Base-by-base conservation (phyloP, 2,113 vertebrate genomes). In the Leptocoma aspasia region DNA sequence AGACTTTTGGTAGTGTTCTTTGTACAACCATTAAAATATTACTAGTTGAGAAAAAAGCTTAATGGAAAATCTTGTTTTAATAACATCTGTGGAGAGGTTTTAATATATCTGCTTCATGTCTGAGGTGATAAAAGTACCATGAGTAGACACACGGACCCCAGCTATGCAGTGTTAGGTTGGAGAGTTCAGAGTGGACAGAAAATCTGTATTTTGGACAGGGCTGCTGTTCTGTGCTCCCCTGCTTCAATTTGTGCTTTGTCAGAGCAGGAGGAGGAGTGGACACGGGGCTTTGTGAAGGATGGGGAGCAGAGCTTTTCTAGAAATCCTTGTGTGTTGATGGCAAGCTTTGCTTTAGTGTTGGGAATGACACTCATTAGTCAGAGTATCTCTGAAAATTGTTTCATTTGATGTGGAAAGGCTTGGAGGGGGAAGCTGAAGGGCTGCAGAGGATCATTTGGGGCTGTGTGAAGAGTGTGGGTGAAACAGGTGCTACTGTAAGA, bases 71-170 rank as follows among this genome's bases (percentile, higher is more conserved):
- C 10, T 31, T 56, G 17, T 49, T 71, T 71, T 13, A 76, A 11
- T 31, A 22, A 69, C 10, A 71, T 9, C 70, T 47, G 10, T 33
- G 47, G 31, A 53, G 39, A 41, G 27, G 23, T 66, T 82, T 87
- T 70, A 26, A 39, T 31, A n/a, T 13, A 61, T 31, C 37, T 1
- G 1, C 49, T 64, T 65, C 24, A 2, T 15, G 15, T 53, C 45
- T 78, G 81, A 80, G 19, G 59, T 77, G 45, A 18, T 64, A 9
- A 6, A 59, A 54, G 23, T 28, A 4, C 28, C 12, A 1, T 26
- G n/a, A 41, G 10, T 21, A 45, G 23, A 26, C 13, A 56, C 0
- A 0, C 1, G 42, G 15, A 17, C 22, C 15, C 9, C 39, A n/a
- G 69, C 0, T 35, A 49, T 72, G 60, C 26, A 41, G n/a, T 5